Evolutionary conservation across 2,888 invertebrate species (phyloP), one percentile per base, ranked within the genome.

Genomic region (Muscina levida): DNA sequence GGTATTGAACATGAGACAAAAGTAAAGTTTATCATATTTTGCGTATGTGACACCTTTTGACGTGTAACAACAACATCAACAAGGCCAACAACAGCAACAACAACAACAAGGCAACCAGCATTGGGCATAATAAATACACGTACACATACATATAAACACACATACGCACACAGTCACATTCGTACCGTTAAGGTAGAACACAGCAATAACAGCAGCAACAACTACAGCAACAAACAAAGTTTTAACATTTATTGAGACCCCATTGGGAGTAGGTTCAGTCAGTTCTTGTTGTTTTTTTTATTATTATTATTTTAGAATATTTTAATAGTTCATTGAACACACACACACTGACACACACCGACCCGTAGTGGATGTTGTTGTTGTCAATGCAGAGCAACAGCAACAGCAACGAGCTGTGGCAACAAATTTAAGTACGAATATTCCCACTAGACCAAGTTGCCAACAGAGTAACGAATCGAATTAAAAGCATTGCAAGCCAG

Each of bases 381-480:
- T 24, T 37, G 22, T 17, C 44, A 26, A 42, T 44, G 22, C 57
- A 24, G 42, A 82, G 37, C 79, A 70, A 84, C 85, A 86, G 82
- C 82, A 85, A 82, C 84, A 85, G 85, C 68, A 79, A 66, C 70
- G 62, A 67, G 72, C 56, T 57, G 39, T 19, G 22, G 15, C 22
- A 78, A 79, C 75, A 73, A 26, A 84, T 83, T 84, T 82, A 83
- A 86, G 84, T 85, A 82, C 53, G 48, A 51, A 44, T 57, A 82
- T 79, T 85, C 87, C 84, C 86, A 77, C 66, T 83, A 82, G 87
- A 86, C 83, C 84, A 82, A 82, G 85, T 84, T 86, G 85, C 86
- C 86, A 87, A 87, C 81, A 77, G 77, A 86, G 88, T 88, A 88
- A 88, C 88, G 89, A 89, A 89, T 89, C 89, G 88, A 89, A 89